Percentiles rank a stretch among this genome's conserved stretches.
Evolutionary conservation across 2,888 invertebrate species (phyloP).

Genomic region (Rhingia rostrata): DNA sequence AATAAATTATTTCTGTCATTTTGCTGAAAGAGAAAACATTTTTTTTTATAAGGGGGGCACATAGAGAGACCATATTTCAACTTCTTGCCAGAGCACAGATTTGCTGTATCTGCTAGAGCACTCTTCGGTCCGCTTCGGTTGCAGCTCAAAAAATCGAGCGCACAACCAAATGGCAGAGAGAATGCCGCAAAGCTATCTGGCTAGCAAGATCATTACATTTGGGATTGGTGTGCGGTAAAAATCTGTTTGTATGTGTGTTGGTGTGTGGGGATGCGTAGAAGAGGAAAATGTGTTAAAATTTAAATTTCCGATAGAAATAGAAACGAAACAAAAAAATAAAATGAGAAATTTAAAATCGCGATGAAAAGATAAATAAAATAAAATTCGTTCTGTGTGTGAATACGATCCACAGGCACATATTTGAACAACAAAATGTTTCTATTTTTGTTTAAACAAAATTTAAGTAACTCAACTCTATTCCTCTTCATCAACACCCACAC

Average conservation of each 20-base stretch:
- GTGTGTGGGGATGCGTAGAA: slow-evolving; percentile 42
- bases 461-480: slow-evolving; percentile 81
- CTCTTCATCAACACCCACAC: slow-evolving; percentile 95
- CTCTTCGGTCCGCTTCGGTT: slow-evolving; percentile 21
- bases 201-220: slow-evolving; percentile 58
- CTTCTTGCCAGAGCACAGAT: slow-evolving; percentile 52
- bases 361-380: slow-evolving; percentile 33
- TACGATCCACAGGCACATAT: slow-evolving; percentile 49
- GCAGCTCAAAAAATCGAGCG: slow-evolving; percentile 65
- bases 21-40: slow-evolving; percentile 67
- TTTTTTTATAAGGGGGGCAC: slow-evolving; percentile 53
- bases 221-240: slow-evolving; percentile 42
- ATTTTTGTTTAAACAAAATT: slow-evolving; percentile 26
- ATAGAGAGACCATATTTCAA: slow-evolving; percentile 63
- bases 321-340: slow-evolving; percentile 29
- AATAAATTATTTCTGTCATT: slow-evolving; percentile 21
- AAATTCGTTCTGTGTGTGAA: slow-evolving; percentile 37
- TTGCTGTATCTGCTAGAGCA: slow-evolving; percentile 12
- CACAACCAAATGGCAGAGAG: slow-evolving; percentile 25
- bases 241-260: slow-evolving; percentile 20
- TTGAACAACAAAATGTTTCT: slow-evolving; percentile 44
- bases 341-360: slow-evolving; percentile 24
- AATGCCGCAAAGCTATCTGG: slow-evolving; percentile 33
- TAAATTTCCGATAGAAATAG: slow-evolving; percentile 19
- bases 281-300: slow-evolving; percentile 56